These are phyloP conservation scores for Ellobium chinense DNA, from an alignment of 2,888 invertebrate species.

Conservation along the genomic window DNA sequence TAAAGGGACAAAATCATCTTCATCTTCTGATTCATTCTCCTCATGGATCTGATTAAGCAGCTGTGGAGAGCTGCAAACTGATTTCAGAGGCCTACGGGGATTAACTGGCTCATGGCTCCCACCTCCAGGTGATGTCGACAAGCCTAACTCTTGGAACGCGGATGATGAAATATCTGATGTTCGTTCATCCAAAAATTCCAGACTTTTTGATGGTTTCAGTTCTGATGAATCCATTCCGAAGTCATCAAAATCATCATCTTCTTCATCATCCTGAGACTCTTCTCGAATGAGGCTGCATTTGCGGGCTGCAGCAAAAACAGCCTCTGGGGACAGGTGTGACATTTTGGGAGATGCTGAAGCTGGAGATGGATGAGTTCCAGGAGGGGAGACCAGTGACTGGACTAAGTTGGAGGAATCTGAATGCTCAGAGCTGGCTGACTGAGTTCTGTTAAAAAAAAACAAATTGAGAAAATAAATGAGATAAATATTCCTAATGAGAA, in stretches of 20 bases:
- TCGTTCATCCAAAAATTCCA: constrained; percentile 63
- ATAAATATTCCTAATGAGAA: no score
- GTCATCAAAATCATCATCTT: constrained; percentile 61
- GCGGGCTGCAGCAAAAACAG: constrained; percentile 77
- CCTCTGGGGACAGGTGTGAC: constrained; percentile 35
- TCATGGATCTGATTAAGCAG: constrained; percentile 86
- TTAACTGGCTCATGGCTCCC: constrained; percentile 41
- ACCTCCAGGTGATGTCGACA: neutral
- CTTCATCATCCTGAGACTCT: constrained; percentile 89
- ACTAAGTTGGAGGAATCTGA: constrained; percentile 54
- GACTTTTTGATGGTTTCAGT: constrained; percentile 63
- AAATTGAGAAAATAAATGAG: no score
- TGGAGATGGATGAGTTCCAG: constrained; percentile 68
- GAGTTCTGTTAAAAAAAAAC: constrained; percentile 28
- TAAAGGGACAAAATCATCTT: constrained; percentile 71
- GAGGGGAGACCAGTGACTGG: constrained; percentile 74
- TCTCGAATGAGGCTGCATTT: constrained; percentile 96
- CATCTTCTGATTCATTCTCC: constrained; percentile 82
- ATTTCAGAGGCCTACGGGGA: constrained; percentile 74
- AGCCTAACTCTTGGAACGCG: neutral
- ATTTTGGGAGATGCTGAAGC: constrained; percentile 51
- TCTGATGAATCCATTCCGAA: constrained; percentile 47
- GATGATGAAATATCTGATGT: constrained; percentile 4
- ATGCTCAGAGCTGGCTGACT: constrained; percentile 31
- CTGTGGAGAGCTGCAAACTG: constrained; percentile 81